phyloP scores from a whole-genome alignment of 2,113 vertebrate species.

The Microcebus jonahi region DNA sequence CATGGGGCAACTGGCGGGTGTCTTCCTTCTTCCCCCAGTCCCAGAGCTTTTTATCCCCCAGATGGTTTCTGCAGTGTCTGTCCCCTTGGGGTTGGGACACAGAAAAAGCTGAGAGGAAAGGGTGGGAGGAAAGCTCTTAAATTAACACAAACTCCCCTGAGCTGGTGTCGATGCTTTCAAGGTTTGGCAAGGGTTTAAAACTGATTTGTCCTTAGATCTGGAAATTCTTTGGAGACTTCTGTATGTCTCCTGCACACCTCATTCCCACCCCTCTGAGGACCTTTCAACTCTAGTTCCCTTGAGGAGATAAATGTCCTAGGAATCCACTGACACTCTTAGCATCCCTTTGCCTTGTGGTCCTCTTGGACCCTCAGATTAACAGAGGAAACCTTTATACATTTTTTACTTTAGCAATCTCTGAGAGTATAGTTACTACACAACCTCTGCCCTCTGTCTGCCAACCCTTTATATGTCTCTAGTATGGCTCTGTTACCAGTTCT shows the following conservation, averaged over 20 bases:
- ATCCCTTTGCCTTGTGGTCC: background rate
- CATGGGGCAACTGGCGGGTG: no score
- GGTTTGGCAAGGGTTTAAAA: background rate
- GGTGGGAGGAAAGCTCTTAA: background rate
- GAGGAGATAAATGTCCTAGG: background rate
- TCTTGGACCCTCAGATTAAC: background rate
- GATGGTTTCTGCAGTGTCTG: background rate
- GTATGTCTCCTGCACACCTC: background rate
- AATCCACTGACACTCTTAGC: background rate
- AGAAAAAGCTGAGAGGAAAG: background rate
- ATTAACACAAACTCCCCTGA: background rate
- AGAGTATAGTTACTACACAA: background rate
- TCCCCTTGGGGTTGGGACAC: background rate
- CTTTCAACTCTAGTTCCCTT: background rate
- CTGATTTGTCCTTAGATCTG: background rate
- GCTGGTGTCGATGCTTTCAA: background rate
- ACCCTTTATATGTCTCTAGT: background rate
- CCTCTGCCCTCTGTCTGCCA: background rate
- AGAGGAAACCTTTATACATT: background rate
- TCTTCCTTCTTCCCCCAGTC: background rate
- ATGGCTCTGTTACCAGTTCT: background rate
- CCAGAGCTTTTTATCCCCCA: background rate
- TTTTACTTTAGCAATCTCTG: background rate
- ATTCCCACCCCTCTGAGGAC: background rate
- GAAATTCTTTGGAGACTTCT: background rate